Evolutionary conservation across 2,113 vertebrate species (phyloP), one percentile per base, ranked within the genome.

Genomic region (Grantiella picta): DNA sequence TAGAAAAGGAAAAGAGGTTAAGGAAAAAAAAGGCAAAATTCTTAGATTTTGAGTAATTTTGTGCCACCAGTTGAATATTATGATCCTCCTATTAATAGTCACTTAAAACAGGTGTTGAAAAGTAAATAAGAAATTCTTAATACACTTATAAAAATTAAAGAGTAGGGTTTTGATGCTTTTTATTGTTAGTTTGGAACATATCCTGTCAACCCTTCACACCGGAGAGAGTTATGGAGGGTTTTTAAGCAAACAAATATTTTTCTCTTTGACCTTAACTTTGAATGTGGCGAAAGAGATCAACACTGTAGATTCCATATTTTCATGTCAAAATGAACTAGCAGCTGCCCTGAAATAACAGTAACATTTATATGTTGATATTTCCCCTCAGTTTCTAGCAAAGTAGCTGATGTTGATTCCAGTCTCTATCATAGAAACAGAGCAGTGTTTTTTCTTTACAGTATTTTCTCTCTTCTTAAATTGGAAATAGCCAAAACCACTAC

Each of bases 211-310:
- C 10, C 11, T 38, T 20, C n/a, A n/a, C n/a, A n/a, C n/a, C n/a
- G n/a, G n/a, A n/a, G n/a, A n/a, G n/a, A n/a, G n/a, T n/a, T n/a
- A 31, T 4, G 20, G 2, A 12, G 3, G 1, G 2, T 29, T 29
- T 23, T 54, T 68, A 72, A 87, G 31, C 13, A 45, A 33, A 71
- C 14, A 57, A 28, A 66, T 45, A 12, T 71, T 80, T 89, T 86
- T 29, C 21, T 89, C 65, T 60, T 40, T 64, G 40, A 47, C 36
- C n/a, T 68, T 82, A 50, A 63, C 49, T 70, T 54, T 73, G 38
- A 63, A 31, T 59, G 23, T 42, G 23, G 27, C 28, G 71, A 89
- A 91, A 42, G 18, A 75, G 24, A 9, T 76, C 28, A 66, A 45
- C 40, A 15, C 33, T 63, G 21, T 42, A 45, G 23, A 35, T 70